Conservation (phyloP, 2,113 vertebrate species). For the Leucosticte australis region DNA sequence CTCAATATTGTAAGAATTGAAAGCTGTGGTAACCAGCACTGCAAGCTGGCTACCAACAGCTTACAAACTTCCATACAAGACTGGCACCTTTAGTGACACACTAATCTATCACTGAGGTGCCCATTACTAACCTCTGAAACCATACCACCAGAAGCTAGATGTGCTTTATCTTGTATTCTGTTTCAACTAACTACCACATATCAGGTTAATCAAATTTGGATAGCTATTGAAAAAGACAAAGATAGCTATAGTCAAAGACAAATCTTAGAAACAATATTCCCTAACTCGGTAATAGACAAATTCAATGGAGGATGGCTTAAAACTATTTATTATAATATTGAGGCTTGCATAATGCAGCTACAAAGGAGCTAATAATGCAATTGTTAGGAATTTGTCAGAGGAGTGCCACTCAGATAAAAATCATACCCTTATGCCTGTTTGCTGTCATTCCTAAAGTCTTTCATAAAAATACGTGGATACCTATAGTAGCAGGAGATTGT, state of each 20-base stretch:
- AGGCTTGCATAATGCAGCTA: background rate
- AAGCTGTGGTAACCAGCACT: background rate
- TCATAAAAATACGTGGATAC: background rate
- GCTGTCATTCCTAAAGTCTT: background rate
- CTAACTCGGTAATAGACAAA: background rate
- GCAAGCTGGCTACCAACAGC: background rate
- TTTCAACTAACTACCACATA: background rate
- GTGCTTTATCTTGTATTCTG: background rate
- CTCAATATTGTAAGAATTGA: background rate
- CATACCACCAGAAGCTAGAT: background rate
- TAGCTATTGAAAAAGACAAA: background rate
- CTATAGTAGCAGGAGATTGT: background rate
- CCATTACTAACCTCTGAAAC: background rate
- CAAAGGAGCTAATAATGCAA: background rate
- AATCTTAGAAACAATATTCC: background rate
- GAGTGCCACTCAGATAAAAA: background rate
- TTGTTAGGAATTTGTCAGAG: background rate
- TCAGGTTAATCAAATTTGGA: background rate
- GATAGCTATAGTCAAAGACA: background rate
- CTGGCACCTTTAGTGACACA: background rate
- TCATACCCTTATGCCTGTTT: background rate
- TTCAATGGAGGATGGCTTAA: background rate
- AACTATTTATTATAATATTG: background rate
- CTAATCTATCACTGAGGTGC: background rate
- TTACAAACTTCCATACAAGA: background rate